A percentile compares a stretch with the other conserved stretches of the same genome.
Conservation (phyloP, 2,888 invertebrate species). For the Folsomia candida region DNA sequence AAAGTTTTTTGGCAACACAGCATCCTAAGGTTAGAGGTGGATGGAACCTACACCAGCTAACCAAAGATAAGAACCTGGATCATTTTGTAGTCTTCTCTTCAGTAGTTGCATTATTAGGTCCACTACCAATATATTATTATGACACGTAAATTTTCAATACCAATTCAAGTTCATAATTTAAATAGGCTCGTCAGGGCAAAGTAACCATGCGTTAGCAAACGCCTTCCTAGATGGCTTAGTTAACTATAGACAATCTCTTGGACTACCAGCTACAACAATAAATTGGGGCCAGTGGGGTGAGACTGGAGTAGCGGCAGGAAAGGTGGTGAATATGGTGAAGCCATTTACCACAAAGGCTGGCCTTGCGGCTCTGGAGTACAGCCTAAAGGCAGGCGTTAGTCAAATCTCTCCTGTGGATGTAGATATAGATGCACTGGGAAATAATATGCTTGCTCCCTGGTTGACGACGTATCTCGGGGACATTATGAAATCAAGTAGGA, state of each 20-base stretch:
- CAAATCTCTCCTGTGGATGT: too few species aligned
- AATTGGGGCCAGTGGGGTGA: conserved; percentile 41
- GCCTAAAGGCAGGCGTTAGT: conserved; percentile 14
- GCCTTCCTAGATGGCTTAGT: conserved; percentile 29
- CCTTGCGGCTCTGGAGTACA: conserved; percentile 13
- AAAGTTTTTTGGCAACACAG: conserved; percentile 24
- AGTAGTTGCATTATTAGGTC: conserved; percentile 29
- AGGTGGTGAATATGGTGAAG: conserved; percentile 14
- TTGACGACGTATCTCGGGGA: too few species aligned
- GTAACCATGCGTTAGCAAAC: conserved; percentile 31
- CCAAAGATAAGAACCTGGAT: conserved; percentile 17
- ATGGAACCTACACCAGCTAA: conserved; percentile 31
- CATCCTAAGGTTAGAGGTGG: conserved; percentile 35
- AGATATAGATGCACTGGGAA: too few species aligned
- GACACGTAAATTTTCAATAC: too few species aligned
- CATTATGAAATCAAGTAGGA: too few species aligned
- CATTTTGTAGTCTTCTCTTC: conserved; percentile 33
- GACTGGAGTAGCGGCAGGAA: conserved; percentile 20
- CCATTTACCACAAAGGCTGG: conserved; percentile 21
- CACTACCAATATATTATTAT: too few species aligned
- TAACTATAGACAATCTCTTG: conserved; percentile 23
- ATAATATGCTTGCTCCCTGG: too few species aligned
- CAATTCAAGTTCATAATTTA: too few species aligned
- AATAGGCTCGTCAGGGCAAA: too few species aligned
- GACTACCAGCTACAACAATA: conserved; percentile 24